Percentiles rank a stretch among this genome's conserved stretches.
Evolutionary conservation across 2,113 vertebrate genomes (phyloP).

Genomic region (Etia nguti): DNA sequence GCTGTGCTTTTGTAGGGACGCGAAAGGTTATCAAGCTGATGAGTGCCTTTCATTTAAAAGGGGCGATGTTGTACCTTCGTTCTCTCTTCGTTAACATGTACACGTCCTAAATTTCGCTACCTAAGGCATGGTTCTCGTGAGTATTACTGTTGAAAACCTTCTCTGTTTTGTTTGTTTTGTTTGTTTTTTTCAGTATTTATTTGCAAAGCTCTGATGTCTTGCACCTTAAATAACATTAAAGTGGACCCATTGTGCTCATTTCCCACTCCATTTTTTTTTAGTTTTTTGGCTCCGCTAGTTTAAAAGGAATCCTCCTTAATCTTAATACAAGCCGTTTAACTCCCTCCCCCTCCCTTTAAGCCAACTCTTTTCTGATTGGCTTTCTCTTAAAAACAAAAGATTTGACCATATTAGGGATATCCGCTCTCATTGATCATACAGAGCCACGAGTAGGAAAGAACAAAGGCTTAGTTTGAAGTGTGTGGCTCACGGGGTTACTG

Average conservation of each 20-base stretch:
- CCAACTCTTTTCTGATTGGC: background rate
- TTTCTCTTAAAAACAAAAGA: background rate
- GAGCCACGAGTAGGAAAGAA: background rate
- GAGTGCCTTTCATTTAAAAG: conserved; percentile 57
- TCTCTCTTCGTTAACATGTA: background rate
- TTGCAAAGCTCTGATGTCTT: conserved; percentile 32
- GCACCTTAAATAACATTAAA: conserved; percentile 51
- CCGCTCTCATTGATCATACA: background rate
- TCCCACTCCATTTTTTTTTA: background rate
- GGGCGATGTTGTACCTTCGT: conserved; percentile 6
- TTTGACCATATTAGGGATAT: background rate
- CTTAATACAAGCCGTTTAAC: background rate
- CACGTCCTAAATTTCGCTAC: background rate
- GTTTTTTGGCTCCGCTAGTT: background rate
- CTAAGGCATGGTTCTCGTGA: background rate
- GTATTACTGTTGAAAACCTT: background rate
- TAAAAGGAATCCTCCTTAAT: background rate
- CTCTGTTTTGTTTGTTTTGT: background rate
- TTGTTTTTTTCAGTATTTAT: conserved; percentile 49
- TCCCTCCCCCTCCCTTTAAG: background rate
- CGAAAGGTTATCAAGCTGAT: conserved; percentile 19
- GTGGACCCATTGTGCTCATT: background rate
- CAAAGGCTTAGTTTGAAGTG: background rate
- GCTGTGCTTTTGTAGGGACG: background rate
- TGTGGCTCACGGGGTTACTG: background rate